A percentile compares a stretch with the other conserved stretches of the same genome.
Conservation (phyloP, 2,113 vertebrate genomes). For the Laterallus jamaicensis region DNA sequence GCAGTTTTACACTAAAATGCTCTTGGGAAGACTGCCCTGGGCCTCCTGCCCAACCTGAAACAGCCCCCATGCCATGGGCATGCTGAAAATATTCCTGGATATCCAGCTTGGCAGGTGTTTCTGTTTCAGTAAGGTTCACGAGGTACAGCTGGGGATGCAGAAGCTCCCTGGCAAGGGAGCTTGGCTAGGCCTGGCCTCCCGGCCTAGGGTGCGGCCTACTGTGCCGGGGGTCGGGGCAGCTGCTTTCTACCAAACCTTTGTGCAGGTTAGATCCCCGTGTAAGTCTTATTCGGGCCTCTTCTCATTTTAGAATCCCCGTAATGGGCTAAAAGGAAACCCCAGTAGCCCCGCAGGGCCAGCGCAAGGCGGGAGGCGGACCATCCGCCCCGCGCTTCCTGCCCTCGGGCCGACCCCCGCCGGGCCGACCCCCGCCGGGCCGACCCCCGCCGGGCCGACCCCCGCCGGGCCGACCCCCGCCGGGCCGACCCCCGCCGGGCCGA, state of each 20-base stretch:
- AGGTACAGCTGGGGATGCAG: fast-evolving
- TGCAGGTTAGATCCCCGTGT: fast-evolving
- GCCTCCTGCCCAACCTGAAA: background rate
- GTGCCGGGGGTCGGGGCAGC: too few species aligned
- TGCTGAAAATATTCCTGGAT: background rate
- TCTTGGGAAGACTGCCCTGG: background rate
- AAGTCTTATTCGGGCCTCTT: fast-evolving
- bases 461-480: too few species aligned
- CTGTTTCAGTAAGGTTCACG: fast-evolving
- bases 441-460: too few species aligned
- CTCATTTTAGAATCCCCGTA: fast-evolving
- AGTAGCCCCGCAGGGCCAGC: fast-evolving
- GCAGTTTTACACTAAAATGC: background rate
- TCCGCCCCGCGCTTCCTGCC: background rate
- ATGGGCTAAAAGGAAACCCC: fast-evolving
- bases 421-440: too few species aligned
- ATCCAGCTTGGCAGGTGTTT: background rate
- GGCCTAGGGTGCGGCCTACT: too few species aligned
- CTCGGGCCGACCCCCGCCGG: too few species aligned
- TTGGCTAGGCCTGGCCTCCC: fast-evolving
- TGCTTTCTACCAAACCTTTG: fast-evolving
- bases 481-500: too few species aligned
- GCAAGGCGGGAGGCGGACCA: fast-evolving
- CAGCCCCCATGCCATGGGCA: fast-evolving
- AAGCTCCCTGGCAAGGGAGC: background rate